A percentile compares a stretch with the other conserved stretches of the same genome.
Evolutionary conservation across 2,797 vertebrate genomes (phyloP).

Genomic region (Cryptoblepharus egeriae): DNA sequence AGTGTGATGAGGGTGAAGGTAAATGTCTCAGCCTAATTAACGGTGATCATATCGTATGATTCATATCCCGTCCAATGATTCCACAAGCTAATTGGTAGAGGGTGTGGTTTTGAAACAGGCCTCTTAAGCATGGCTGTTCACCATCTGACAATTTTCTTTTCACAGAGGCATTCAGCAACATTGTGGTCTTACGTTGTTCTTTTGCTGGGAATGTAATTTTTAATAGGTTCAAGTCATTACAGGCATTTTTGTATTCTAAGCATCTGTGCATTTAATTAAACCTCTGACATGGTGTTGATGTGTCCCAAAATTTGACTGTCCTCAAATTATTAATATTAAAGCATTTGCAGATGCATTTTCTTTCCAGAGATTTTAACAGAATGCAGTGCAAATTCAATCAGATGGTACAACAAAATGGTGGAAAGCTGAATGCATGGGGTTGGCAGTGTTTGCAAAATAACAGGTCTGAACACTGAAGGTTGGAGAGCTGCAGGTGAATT

Average conservation of each 20-base stretch:
- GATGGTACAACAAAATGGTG: background rate
- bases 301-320: background rate
- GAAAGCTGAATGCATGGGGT: background rate
- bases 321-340: constrained; percentile 2
- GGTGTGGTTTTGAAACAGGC: background rate
- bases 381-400: fast-evolving
- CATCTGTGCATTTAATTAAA: constrained; percentile 14
- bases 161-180: background rate
- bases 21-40: background rate
- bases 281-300: background rate
- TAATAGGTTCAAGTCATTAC: background rate
- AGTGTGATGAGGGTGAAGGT: too few relatives aligned
- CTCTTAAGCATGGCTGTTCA: background rate
- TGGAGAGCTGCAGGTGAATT: constrained; percentile 17
- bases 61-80: background rate
- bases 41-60: too few relatives aligned
- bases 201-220: background rate
- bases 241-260: background rate
- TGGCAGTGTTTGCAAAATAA: background rate
- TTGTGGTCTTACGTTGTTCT: background rate
- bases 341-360: background rate
- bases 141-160: background rate
- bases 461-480: background rate
- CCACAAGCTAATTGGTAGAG: background rate
- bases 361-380: constrained; percentile 10